phyloP scores from a whole-genome alignment of 1,140 invertebrate species.

The Drosophila triauraria region DNA sequence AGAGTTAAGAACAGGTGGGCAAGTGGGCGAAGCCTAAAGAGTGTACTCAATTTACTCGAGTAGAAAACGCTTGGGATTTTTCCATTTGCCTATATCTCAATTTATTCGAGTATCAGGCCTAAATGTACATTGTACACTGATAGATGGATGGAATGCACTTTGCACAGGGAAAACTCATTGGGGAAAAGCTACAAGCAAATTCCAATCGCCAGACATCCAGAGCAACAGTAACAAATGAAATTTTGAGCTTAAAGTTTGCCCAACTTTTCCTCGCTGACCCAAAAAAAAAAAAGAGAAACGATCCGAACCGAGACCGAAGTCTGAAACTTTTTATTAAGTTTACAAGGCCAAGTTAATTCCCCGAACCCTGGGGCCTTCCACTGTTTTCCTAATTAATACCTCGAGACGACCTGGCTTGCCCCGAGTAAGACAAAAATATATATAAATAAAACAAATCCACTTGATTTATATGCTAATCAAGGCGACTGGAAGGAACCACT shows the following conservation, averaged over 20 bases:
- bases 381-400: conserved; percentile 73
- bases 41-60: conserved; percentile 38
- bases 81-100: conserved; percentile 39
- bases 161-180: conserved; percentile 1
- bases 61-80: conserved; percentile 52
- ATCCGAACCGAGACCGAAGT: conserved; percentile 34
- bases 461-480: conserved; percentile 81
- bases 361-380: conserved; percentile 40
- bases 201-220: conserved; percentile 37
- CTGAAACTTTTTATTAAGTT: conserved; percentile 78
- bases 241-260: conserved; percentile 42
- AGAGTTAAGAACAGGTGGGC: conserved; percentile 11
- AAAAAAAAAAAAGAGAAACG: conserved; percentile 3
- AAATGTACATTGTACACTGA: conserved; percentile 30
- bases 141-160: conserved; percentile 39
- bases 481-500: conserved; percentile 11
- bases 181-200: conserved; percentile 27
- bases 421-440: conserved; percentile 10
- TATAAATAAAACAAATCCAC: conserved; percentile 43
- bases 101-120: conserved; percentile 31
- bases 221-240: conserved; percentile 53
- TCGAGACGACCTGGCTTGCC: conserved; percentile 24
- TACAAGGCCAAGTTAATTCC: conserved; percentile 71
- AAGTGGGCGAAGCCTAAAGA: conserved; percentile 5
- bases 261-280: conserved; percentile 39